Conservation (phyloP, 2,113 vertebrate genomes). For the Myrmecobius fasciatus region DNA sequence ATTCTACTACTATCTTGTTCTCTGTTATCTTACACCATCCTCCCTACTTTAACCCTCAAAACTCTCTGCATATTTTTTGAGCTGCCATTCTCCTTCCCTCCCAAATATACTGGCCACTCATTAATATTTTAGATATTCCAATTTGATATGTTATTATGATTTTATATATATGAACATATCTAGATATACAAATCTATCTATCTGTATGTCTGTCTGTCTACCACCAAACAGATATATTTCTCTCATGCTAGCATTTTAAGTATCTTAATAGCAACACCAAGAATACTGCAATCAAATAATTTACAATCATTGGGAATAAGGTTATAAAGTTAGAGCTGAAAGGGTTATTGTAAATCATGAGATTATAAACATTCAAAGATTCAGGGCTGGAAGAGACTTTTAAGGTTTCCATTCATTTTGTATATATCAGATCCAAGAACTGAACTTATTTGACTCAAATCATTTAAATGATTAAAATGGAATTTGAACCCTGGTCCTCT, state of each 20-base stretch:
- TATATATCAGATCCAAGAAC: neutral
- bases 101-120: neutral
- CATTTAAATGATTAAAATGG: neutral
- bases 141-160: neutral
- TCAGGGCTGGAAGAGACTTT: neutral
- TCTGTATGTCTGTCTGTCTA: neutral
- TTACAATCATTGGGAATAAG: neutral
- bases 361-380: neutral
- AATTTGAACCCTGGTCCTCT: neutral
- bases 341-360: neutral
- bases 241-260: slow-evolving; percentile 29
- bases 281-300: neutral
- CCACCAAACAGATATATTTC: slow-evolving; percentile 24
- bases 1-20: neutral
- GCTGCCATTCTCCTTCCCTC: accelerated
- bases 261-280: slow-evolving; percentile 53
- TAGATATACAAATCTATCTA: too few species aligned
- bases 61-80: neutral
- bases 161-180: too few species aligned
- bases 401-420: neutral
- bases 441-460: neutral
- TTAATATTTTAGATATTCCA: neutral
- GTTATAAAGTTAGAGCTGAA: neutral
- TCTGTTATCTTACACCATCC: neutral
- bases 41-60: accelerated